A percentile compares a stretch with the other conserved stretches of the same genome.
phyloP scores from a whole-genome alignment of 92 coral and sea anemone genomes.

The Blastomussa wellsi region DNA sequence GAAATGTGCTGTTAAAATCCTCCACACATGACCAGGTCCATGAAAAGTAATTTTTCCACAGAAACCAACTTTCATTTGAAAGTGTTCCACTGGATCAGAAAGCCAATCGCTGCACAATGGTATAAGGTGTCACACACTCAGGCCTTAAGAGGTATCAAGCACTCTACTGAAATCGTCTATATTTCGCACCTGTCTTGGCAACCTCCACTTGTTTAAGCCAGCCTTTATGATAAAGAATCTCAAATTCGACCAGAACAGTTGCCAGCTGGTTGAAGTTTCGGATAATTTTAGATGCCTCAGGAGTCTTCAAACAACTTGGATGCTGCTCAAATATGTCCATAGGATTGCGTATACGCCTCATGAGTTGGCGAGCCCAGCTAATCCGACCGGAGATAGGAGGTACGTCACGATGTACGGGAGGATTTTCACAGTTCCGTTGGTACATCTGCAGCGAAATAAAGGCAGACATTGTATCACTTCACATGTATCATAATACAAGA shows the following conservation, averaged over 20 bases:
- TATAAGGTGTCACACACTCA: no score
- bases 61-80: no score
- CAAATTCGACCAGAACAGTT: conserved; percentile 72
- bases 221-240: conserved; percentile 78
- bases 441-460: conserved; percentile 51
- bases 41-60: no score
- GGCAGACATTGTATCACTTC: not conserved
- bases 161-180: not conserved
- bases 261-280: conserved; percentile 76
- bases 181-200: conserved; percentile 72
- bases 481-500: not conserved
- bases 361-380: conserved; percentile 82
- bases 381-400: conserved; percentile 92
- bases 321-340: conserved; percentile 80
- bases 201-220: conserved; percentile 82
- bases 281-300: conserved; percentile 70
- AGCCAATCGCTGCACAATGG: no score
- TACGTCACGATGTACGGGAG: conserved; percentile 75
- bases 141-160: not conserved
- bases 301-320: conserved; percentile 69
- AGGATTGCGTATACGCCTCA: conserved; percentile 84
- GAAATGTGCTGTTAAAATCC: no score
- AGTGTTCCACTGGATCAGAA: no score
- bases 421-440: conserved; percentile 75
- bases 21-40: no score